Conservation (phyloP, 2,113 vertebrate genomes). For the Phrynocephalus versicolor region DNA sequence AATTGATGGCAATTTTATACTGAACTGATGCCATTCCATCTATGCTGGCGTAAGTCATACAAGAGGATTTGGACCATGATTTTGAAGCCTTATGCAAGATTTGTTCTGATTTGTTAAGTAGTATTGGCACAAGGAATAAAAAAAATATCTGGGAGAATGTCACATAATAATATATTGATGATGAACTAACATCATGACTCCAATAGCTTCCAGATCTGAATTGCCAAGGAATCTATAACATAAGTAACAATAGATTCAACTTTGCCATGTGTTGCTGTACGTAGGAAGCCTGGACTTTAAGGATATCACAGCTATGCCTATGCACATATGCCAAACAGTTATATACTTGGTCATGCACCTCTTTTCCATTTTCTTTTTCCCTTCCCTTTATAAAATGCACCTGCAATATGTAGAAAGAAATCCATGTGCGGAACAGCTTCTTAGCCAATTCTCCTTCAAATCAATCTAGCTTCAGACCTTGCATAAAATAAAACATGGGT, state of each 20-base stretch:
- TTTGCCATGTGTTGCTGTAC: neutral
- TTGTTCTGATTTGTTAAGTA: neutral
- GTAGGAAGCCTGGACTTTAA: neutral
- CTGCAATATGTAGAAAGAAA: neutral
- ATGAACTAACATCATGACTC: neutral
- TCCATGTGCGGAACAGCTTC: neutral
- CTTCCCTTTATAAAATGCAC: neutral
- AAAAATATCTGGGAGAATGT: neutral
- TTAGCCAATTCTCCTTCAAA: neutral
- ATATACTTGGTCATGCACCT: neutral
- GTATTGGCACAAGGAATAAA: neutral
- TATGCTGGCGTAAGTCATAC: too few species aligned
- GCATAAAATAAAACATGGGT: neutral
- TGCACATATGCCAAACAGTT: neutral
- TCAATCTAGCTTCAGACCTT: neutral
- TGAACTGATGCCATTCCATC: too few species aligned
- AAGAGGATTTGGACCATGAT: neutral
- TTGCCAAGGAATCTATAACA: neutral
- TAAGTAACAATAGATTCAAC: neutral
- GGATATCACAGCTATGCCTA: neutral
- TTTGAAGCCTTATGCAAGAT: neutral
- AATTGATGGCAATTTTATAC: too few species aligned
- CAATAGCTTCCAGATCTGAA: neutral
- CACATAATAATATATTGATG: too few species aligned
- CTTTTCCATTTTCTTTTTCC: neutral